phyloP scores from a whole-genome alignment of 2,888 invertebrate genomes.

The Papilio demoleus region DNA sequence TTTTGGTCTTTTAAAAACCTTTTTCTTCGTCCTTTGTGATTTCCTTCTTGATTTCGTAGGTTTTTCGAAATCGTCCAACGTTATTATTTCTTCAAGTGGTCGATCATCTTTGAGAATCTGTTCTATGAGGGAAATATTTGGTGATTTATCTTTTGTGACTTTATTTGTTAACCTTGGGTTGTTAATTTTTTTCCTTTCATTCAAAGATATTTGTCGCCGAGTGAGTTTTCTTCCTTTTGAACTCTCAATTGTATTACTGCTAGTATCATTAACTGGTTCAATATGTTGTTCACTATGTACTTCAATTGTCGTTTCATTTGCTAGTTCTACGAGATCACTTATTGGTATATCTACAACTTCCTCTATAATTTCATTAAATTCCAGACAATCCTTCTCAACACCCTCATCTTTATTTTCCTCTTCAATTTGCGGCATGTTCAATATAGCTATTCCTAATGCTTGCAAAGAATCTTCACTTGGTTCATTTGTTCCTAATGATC shows the following conservation, averaged over 20 bases:
- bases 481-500: constrained; percentile 73
- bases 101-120: constrained; percentile 74
- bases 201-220: constrained; percentile 53
- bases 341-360: constrained; percentile 72
- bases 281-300: background rate
- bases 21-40: constrained; percentile 51
- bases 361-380: constrained; percentile 66
- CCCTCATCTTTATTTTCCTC: constrained; percentile 49
- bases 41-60: constrained; percentile 52
- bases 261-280: constrained; percentile 37
- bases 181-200: constrained; percentile 54
- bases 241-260: constrained; percentile 34
- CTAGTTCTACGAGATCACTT: constrained; percentile 74
- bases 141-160: constrained; percentile 58
- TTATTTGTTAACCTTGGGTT: constrained; percentile 55
- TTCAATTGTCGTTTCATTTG: constrained; percentile 56
- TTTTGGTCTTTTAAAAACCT: constrained; percentile 48
- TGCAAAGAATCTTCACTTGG: constrained; percentile 58
- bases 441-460: constrained; percentile 72
- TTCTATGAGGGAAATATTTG: constrained; percentile 74
- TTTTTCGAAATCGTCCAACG: constrained; percentile 68
- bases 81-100: constrained; percentile 75
- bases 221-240: constrained; percentile 50
- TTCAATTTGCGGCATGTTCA: constrained; percentile 62
- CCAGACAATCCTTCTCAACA: constrained; percentile 46